phyloP scores from a whole-genome alignment of 1,140 invertebrate species.

The Temnothorax nylanderi region DNA sequence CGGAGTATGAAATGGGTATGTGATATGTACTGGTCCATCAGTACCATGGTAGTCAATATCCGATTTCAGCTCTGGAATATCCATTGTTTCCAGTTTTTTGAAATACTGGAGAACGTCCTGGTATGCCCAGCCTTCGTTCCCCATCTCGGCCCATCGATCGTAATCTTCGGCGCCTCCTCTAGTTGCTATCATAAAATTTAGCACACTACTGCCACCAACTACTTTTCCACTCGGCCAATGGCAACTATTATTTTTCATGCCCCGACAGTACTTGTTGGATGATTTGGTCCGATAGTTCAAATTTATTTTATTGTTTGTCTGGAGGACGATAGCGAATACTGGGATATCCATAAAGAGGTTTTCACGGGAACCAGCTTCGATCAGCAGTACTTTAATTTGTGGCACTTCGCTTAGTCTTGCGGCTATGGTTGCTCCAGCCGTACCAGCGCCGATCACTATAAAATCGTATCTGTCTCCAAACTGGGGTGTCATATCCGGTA shows the following conservation, averaged over 20 bases:
- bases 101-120: neutral
- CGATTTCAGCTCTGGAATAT: neutral
- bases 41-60: neutral
- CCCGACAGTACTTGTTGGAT: neutral
- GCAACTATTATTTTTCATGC: neutral
- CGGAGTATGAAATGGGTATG: neutral
- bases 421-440: neutral
- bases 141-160: neutral
- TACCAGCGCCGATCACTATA: neutral
- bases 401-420: neutral
- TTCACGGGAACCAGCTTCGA: neutral
- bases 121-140: neutral
- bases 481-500: neutral
- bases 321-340: neutral
- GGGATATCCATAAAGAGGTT: neutral
- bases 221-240: neutral
- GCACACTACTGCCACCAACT: neutral
- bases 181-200: neutral
- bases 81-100: neutral
- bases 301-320: neutral
- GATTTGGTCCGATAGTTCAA: neutral
- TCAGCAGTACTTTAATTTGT: neutral
- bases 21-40: neutral
- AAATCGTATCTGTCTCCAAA: neutral
- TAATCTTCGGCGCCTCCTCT: neutral